Evolutionary conservation across 2,113 vertebrate species (phyloP).

Genomic region (Panthera tigris): DNA sequence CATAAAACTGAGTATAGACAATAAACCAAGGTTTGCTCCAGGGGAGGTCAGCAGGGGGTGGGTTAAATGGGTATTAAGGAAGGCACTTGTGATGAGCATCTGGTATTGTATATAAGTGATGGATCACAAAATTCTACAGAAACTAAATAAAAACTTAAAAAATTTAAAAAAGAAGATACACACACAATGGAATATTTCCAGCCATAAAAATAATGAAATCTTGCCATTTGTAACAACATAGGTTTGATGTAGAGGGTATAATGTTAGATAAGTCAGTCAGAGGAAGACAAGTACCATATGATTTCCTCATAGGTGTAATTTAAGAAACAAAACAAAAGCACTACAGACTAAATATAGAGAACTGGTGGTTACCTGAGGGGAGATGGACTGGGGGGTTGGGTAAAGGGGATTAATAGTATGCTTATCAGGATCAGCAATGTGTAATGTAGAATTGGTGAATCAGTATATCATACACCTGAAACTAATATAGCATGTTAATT

Average conservation of each 20-base stretch:
- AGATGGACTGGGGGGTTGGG: not conserved
- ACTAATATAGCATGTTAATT: not conserved
- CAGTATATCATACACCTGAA: not conserved
- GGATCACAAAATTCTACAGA: too few relatives aligned
- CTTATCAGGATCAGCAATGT: not conserved
- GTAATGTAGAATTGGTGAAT: not conserved
- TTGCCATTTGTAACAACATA: not conserved
- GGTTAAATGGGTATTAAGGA: too few relatives aligned
- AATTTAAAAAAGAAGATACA: not conserved
- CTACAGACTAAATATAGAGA: not conserved
- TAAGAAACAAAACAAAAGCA: not conserved
- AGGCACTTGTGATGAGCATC: too few relatives aligned
- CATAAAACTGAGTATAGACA: too few relatives aligned
- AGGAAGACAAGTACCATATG: not conserved
- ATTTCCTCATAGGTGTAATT: not conserved
- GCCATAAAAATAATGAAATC: not conserved
- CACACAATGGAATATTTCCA: not conserved
- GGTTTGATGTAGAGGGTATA: not conserved
- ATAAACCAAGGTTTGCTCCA: too few relatives aligned
- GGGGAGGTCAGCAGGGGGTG: too few relatives aligned
- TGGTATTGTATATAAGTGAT: too few relatives aligned
- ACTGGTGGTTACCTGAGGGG: not conserved
- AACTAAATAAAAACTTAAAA: too few relatives aligned
- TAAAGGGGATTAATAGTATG: not conserved
- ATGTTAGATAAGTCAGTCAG: not conserved